A percentile compares a stretch with the other conserved stretches of the same genome.
These are phyloP conservation scores for Astropecten irregularis DNA, from an alignment of 53 echinoderm and acorn worm genomes.

Conservation along the genomic window DNA sequence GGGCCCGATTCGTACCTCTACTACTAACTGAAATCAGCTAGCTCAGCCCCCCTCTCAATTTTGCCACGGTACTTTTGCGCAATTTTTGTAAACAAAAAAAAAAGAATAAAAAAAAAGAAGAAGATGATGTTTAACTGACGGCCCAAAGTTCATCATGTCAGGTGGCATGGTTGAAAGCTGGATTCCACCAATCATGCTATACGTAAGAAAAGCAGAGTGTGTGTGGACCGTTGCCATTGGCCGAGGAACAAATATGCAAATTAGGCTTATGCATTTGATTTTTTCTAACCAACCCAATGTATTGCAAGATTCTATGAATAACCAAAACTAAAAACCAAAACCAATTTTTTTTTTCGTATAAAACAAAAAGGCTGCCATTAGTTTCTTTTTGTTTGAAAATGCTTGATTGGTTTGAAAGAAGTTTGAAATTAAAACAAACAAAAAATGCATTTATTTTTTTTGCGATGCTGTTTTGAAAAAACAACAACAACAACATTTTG, in stretches of 20 bases:
- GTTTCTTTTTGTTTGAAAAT: not conserved
- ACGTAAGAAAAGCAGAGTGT: conserved; percentile 1
- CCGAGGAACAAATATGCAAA: conserved; percentile 22
- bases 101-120: too few relatives aligned
- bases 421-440: too few relatives aligned
- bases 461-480: not conserved
- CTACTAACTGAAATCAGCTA: conserved; percentile 42
- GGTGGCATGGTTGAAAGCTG: conserved; percentile 48
- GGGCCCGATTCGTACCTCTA: conserved; percentile 46
- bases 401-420: conserved; percentile 6
- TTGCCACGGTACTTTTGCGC: conserved; percentile 64
- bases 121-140: conserved; percentile 19
- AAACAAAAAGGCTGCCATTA: conserved; percentile 9
- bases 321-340: too few relatives aligned
- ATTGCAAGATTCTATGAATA: too few relatives aligned
- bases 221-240: conserved; percentile 2
- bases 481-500: too few relatives aligned
- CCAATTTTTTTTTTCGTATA: too few relatives aligned
- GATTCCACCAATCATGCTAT: conserved; percentile 44
- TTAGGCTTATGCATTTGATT: too few relatives aligned
- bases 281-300: too few relatives aligned
- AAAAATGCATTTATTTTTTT: too few relatives aligned
- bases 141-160: conserved; percentile 53
- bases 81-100: not conserved
- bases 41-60: conserved; percentile 12